Base-by-base conservation (phyloP, 2,113 vertebrate species). In the Callionymus lyra region DNA sequence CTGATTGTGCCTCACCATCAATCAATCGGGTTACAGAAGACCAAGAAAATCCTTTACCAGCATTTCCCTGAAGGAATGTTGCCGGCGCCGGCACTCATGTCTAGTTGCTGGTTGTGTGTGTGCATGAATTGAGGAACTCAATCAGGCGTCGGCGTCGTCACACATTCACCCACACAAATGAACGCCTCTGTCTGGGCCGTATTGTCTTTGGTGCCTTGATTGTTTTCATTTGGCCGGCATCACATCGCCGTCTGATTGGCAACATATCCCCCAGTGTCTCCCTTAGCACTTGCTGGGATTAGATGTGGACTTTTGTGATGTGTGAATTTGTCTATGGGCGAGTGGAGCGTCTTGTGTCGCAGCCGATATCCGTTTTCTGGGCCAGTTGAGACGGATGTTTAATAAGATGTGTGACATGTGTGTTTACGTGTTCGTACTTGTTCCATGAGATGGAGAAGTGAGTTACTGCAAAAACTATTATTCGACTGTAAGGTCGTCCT, bases 171-270 rank as follows among this genome's bases (percentile, higher is more conserved):
- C 21, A 43, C 54, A 38, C 6, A 52, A 41, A 59, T 41, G 48
- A n/a, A 8, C 44, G 60, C 14, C 65, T 50, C 44, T 48, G 50
- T 46, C 46, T 43, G 44, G 41, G 50, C 58, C 56, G 38, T 63
- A 63, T 53, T 78, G 59, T 65, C 56, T 57, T 68, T 27, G 4
- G 41, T 70, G 64, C 50, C 65, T 68, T 77, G 75, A 81, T 81
- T 76, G 74, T 77, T 71, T 72, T 67, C 61, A 53, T 82, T 73
- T 56, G 33, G 43, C 66, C 56, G 63, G 50, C 56, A 63, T 77
- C 76, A 63, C 71, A 72, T 66, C 61, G 67, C 47, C 11, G 60
- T 65, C 57, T 79, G 76, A 83, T 70, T 81, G 76, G 70, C 76
- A 73, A 65, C 62, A 55, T 21, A 36, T 78, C 72, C 72, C 70